Evolutionary conservation across 2,113 vertebrate genomes (phyloP), one percentile per base, ranked within the genome.

Genomic region (Procavia capensis): DNA sequence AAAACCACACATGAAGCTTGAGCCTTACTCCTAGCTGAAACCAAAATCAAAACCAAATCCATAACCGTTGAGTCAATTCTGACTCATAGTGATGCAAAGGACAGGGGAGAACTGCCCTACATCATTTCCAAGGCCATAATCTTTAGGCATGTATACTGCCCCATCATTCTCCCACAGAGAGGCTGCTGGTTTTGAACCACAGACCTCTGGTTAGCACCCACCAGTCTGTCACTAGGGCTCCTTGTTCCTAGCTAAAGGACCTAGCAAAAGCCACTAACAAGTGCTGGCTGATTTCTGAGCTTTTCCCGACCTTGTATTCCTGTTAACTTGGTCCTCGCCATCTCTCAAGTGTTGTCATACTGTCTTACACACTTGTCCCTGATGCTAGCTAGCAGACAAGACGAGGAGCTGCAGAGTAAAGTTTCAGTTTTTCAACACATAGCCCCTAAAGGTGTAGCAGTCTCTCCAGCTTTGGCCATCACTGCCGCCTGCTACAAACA

Each of bases 381-480:
- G 61, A 20, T 17, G 11, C 19, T 59, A 25, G 45, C 19, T 57
- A 17, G 47, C 50, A 75, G 61, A 66, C 3, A 72, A 22, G 17
- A 54, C 4, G 25, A 36, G 29, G 43, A 43, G 14, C 39, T 11
- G 11, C 43, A 66, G 80, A 88, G 34, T n/a, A 16, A 63, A 70
- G 34, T 70, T 47, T 75, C 14, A 43, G 2, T 34, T 25, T 43
- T 17, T 43, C 36, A 39, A 70, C 34, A 17, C 36, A 4, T 2
- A 47, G 17, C 83, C 45, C 6, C 5, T 36, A 63, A 24, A 0
- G 2, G 25, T 3, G 0, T 0, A 36, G 57, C 13, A 45, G 8
- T 7, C 16, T 64, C 72, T 57, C 20, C 27, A 34, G 29, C 3
- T 34, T 63, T 22, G 1, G 63, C 4, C 43, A 24, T 86, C 11